These are phyloP conservation scores for Chionis minor DNA, from an alignment of 2,113 vertebrate species.

Conservation along the genomic window DNA sequence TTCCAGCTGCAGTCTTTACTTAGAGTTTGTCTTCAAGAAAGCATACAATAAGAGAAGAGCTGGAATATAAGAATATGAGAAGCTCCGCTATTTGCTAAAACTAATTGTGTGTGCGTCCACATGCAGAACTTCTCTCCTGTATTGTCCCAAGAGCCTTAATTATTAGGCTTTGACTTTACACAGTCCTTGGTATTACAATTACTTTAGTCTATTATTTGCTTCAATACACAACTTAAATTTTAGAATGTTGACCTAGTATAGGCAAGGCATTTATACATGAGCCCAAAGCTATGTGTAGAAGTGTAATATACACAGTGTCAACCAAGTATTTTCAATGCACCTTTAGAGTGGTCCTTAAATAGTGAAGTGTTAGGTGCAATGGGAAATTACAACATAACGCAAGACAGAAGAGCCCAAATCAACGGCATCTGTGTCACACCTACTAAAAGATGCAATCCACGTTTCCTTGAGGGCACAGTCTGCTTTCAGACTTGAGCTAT, in stretches of 20 bases:
- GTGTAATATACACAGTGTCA: neutral
- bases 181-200: accelerated
- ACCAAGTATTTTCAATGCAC: neutral
- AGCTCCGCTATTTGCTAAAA: neutral
- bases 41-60: neutral
- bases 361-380: neutral
- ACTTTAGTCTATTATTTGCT: neutral
- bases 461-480: neutral
- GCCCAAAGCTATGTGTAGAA: neutral
- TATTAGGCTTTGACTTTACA: neutral
- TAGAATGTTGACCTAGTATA: neutral
- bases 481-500: neutral
- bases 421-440: neutral
- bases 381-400: neutral
- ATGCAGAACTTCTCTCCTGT: neutral
- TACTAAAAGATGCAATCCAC: neutral
- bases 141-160: neutral
- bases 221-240: neutral
- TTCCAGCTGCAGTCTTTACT: neutral
- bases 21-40: neutral
- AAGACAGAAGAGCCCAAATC: neutral
- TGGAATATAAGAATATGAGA: neutral
- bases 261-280: neutral
- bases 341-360: neutral
- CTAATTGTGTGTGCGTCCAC: neutral